These are phyloP conservation scores for Odontocerum albicorne DNA, from an alignment of 2,888 invertebrate species.

Conservation along the genomic window DNA sequence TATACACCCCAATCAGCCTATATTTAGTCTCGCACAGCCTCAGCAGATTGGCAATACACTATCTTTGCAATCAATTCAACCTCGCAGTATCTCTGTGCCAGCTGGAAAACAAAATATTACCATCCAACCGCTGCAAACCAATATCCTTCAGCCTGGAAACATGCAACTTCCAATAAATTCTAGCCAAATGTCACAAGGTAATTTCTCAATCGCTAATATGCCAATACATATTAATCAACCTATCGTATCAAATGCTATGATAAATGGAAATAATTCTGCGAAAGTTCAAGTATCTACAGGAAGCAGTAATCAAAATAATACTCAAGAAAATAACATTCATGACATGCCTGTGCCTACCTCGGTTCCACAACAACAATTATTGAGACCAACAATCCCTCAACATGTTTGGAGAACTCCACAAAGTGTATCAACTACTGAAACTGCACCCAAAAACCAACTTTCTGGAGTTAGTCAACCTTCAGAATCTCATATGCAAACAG, in stretches of 20 bases:
- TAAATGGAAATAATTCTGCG: conserved; percentile 43
- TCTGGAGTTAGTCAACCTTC: conserved; percentile 5
- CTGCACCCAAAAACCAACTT: conserved; percentile 10
- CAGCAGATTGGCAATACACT: conserved; percentile 30
- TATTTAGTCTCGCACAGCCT: conserved; percentile 30
- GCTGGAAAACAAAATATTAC: conserved; percentile 50
- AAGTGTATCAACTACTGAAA: conserved; percentile 11
- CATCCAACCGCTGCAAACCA: conserved; percentile 50
- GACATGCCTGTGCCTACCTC: conserved; percentile 5
- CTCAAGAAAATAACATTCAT: conserved; percentile 17
- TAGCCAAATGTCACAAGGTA: conserved; percentile 48
- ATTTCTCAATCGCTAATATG: conserved; percentile 47
- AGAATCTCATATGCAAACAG: conserved; percentile 25
- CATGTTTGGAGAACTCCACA: conserved; percentile 29
- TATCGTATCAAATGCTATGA: conserved; percentile 51
- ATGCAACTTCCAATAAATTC: conserved; percentile 41
- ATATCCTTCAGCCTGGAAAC: conserved; percentile 52
- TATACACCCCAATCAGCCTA: conserved; percentile 34
- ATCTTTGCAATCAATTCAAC: conserved; percentile 28
- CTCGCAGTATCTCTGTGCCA: conserved; percentile 25
- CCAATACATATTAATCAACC: conserved; percentile 53
- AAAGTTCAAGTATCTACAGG: conserved; percentile 18
- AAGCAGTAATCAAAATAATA: conserved; percentile 7
- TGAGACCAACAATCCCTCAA: conserved; percentile 22
- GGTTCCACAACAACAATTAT: conserved; percentile 12